Base-by-base conservation (phyloP, 2,113 vertebrate genomes). In the Gobiocypris rarus region DNA sequence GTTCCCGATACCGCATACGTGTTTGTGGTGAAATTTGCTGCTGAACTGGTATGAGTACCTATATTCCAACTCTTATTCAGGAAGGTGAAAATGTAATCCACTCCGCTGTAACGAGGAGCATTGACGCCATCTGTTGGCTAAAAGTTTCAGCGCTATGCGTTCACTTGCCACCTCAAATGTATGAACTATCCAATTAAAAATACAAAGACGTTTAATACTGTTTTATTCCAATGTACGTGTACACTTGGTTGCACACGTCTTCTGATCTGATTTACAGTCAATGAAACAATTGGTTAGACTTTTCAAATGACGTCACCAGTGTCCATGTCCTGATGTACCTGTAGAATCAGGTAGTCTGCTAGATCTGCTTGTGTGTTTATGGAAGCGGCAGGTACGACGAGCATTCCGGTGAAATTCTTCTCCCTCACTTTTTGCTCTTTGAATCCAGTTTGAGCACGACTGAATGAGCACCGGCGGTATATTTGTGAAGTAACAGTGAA, bases 311-410 rank as follows among this genome's bases (percentile, higher is more conserved):
- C 86, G 86, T 87, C 83, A 87, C 19, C 43, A 2, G 50, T 56
- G 22, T 31, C 74, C 26, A 34, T 74, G 56, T 58, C 45, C 69
- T 31, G 65, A 22, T 78, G 59, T 81, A 88, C 87, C 87, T 88
- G 87, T 84, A 26, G 70, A 77, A 38, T 63, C 87, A 88, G 87
- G 87, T 86, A 79, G 38, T 4, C 56, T 61, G 22, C 61, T 43
- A 54, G 56, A 59, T 26, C 26, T 74, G 8, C n/a, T n/a, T n/a
- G n/a, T n/a, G 22, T 34, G 5, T 22, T 38, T 26, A 19, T 24
- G 24, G 14, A 15, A 13, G 9, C 24, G 50, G 34, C 24, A 59
- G 34, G 52, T 11, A 17, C 59, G 63, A 22, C 43, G 41, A 45
- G 58, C 19, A 2, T 43, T 26, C 31, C 24, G 22, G 15, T 28